These are phyloP conservation scores for Stigmatopora nigra DNA, from an alignment of 2,113 vertebrate species.

Conservation along the genomic window DNA sequence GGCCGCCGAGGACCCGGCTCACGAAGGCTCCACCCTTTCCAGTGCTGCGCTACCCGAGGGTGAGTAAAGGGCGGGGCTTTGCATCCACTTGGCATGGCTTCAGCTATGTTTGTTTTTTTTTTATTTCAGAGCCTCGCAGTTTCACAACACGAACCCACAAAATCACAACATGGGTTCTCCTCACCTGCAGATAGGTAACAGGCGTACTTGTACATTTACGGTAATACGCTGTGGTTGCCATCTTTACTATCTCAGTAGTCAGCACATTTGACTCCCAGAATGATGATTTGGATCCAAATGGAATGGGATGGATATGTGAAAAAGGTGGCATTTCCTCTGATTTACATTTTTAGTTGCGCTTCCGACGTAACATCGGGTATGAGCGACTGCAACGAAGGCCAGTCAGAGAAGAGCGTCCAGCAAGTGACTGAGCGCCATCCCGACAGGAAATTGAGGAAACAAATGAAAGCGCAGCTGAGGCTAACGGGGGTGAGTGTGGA, in stretches of 20 bases:
- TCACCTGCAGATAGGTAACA: conserved; percentile 82
- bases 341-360: conserved; percentile 64
- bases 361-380: conserved; percentile 83
- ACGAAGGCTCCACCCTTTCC: conserved; percentile 58
- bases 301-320: no score
- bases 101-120: background rate
- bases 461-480: conserved; percentile 78
- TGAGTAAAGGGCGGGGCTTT: conserved; percentile 48
- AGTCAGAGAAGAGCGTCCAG: conserved; percentile 64
- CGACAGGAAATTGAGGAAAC: conserved; percentile 74
- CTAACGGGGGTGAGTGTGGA: conserved; percentile 77
- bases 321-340: background rate
- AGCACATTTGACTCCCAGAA: no score
- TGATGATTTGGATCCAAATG: no score
- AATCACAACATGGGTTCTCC: conserved; percentile 66
- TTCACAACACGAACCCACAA: conserved; percentile 50
- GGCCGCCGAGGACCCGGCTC: conserved; percentile 11
- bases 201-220: background rate
- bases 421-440: conserved; percentile 45
- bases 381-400: conserved; percentile 80
- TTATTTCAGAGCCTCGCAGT: conserved; percentile 74
- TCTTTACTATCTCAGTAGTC: no score
- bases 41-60: conserved; percentile 75
- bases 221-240: no score
- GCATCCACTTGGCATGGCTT: background rate